These are phyloP conservation scores for Pogonophryne albipinna DNA, from an alignment of 2,797 vertebrate species.

Conservation along the genomic window DNA sequence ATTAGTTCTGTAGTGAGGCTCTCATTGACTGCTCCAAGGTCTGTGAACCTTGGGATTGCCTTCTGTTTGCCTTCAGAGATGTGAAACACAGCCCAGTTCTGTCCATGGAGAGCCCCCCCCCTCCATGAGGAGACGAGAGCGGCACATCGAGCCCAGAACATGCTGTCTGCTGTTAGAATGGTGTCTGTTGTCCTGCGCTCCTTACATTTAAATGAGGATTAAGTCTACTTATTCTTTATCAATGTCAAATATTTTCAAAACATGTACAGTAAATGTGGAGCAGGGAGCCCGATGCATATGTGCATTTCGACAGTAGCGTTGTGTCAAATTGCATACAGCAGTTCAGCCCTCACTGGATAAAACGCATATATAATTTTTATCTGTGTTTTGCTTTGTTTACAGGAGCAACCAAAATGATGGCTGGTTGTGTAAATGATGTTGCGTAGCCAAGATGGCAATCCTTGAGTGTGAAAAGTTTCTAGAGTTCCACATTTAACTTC, in stretches of 20 bases:
- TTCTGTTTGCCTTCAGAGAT: slow-evolving; percentile 51
- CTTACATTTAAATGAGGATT: slow-evolving; percentile 10
- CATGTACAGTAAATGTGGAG: background rate
- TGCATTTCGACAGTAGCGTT: too few relatives aligned
- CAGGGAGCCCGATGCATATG: background rate
- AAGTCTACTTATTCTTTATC: background rate
- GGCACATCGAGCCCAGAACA: slow-evolving; percentile 8
- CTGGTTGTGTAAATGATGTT: too few relatives aligned
- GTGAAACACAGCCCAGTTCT: slow-evolving; percentile 71
- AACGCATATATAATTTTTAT: too few relatives aligned
- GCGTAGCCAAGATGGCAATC: too few relatives aligned
- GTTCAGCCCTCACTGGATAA: too few relatives aligned
- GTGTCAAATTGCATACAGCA: too few relatives aligned
- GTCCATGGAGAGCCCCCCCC: slow-evolving; percentile 59
- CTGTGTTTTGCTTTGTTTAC: too few relatives aligned
- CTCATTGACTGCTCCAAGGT: slow-evolving; percentile 80
- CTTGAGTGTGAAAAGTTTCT: too few relatives aligned
- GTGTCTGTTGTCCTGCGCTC: slow-evolving; percentile 10
- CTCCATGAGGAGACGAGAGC: slow-evolving; percentile 14
- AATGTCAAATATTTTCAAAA: background rate
- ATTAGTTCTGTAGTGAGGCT: slow-evolving; percentile 79
- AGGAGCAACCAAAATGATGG: too few relatives aligned
- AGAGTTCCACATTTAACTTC: too few relatives aligned
- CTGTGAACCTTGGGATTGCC: slow-evolving; percentile 70
- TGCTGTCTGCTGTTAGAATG: slow-evolving; percentile 20